Evolutionary conservation across 2,797 vertebrate genomes (phyloP).

Genomic region (Pteropus rufus): DNA sequence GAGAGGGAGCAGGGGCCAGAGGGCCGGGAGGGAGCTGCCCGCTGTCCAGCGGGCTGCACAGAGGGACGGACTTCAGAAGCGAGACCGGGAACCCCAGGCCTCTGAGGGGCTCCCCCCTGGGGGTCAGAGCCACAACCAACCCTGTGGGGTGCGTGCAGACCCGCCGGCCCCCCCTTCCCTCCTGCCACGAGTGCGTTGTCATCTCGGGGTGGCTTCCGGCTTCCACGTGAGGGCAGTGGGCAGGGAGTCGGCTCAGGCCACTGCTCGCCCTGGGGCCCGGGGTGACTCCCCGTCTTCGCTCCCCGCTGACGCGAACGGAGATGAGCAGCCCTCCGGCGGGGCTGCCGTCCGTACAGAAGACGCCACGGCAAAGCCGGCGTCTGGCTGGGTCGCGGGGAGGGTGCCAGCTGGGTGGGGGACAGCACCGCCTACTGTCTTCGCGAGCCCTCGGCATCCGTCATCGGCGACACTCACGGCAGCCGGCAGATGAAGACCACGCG

Average conservation of each 20-base stretch:
- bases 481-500: fast-evolving
- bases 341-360: fast-evolving
- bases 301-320: background rate
- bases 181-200: fast-evolving
- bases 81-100: no score
- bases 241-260: background rate
- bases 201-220: no score
- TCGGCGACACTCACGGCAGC: fast-evolving
- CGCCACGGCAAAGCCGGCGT: fast-evolving
- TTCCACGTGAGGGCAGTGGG: fast-evolving
- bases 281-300: background rate
- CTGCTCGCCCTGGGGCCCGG: fast-evolving
- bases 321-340: fast-evolving
- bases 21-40: background rate
- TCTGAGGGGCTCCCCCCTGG: fast-evolving
- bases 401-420: fast-evolving
- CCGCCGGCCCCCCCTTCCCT: background rate
- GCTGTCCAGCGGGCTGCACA: background rate
- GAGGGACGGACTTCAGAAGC: background rate
- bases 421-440: fast-evolving
- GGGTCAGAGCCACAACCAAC: background rate
- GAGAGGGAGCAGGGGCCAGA: background rate
- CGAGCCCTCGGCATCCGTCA: fast-evolving
- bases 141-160: fast-evolving
- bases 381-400: background rate